phyloP scores from a whole-genome alignment of 1,140 invertebrate genomes.

The Trichonephila clavipes region DNA sequence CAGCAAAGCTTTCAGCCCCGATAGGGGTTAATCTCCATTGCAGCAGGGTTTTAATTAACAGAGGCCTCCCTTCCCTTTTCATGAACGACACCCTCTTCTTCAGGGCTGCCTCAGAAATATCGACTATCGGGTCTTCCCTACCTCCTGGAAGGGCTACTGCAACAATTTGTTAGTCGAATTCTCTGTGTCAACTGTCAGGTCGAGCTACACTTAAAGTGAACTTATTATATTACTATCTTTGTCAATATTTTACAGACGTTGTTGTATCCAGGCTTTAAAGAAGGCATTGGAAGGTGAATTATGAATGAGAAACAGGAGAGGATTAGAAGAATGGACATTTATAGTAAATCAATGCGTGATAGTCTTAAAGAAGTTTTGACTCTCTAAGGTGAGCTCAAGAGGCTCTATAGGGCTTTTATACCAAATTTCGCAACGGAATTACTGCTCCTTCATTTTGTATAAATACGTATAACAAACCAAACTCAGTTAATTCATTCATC shows the following conservation, averaged over 20 bases:
- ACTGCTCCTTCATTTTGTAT: neutral
- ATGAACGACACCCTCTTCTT: neutral
- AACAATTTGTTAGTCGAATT: conserved; percentile 31
- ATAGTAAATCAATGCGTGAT: neutral
- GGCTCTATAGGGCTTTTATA: neutral
- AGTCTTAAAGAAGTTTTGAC: neutral
- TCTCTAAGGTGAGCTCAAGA: neutral
- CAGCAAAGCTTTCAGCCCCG: neutral
- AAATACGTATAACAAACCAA: neutral
- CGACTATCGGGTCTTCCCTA: neutral
- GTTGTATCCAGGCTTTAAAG: neutral
- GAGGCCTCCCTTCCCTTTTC: neutral
- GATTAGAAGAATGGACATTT: neutral
- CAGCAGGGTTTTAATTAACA: conserved; percentile 22
- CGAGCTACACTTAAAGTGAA: conserved; percentile 21
- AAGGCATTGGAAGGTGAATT: neutral
- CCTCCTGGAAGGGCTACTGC: neutral
- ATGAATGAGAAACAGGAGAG: neutral
- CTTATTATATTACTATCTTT: neutral
- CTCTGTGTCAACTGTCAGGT: conserved; percentile 26
- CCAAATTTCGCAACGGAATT: neutral
- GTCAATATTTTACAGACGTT: neutral
- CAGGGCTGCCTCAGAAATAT: neutral
- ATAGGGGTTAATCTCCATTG: conserved; percentile 16
- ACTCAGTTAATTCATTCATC: no score